Conservation (phyloP, 2,113 vertebrate genomes). For the Oplegnathus fasciatus region DNA sequence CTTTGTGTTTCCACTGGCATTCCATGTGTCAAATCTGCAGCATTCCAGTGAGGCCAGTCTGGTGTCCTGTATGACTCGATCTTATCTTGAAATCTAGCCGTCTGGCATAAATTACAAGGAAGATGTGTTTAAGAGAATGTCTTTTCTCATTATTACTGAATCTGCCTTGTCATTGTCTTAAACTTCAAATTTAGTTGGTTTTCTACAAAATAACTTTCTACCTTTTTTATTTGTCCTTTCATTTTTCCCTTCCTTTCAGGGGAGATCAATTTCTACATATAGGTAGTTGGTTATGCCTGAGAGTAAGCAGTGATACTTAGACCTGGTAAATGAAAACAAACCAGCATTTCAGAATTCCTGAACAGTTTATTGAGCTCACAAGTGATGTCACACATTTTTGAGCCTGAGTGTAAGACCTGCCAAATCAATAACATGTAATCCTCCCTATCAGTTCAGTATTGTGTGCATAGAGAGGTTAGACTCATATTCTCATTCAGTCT, state of each 20-base stretch:
- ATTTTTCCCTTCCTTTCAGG: no score
- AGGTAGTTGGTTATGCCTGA: neutral
- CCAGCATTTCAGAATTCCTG: neutral
- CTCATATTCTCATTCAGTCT: constrained; percentile 2
- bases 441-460: constrained; percentile 19
- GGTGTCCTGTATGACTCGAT: constrained; percentile 7
- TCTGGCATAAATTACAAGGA: neutral
- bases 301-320: neutral
- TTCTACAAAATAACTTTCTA: neutral
- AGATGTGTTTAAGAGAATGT: neutral
- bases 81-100: neutral
- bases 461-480: constrained; percentile 18
- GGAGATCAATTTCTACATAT: neutral
- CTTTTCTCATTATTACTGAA: neutral
- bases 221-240: neutral
- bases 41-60: constrained; percentile 18
- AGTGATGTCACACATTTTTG: constrained; percentile 42
- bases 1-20: constrained; percentile 14
- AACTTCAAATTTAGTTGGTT: neutral
- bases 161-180: neutral
- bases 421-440: constrained; percentile 18
- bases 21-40: constrained; percentile 6
- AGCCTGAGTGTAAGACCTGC: neutral
- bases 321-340: neutral
- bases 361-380: constrained; percentile 12